phyloP scores from a whole-genome alignment of 2,888 invertebrate species.

The Pilophorus perplexus region DNA sequence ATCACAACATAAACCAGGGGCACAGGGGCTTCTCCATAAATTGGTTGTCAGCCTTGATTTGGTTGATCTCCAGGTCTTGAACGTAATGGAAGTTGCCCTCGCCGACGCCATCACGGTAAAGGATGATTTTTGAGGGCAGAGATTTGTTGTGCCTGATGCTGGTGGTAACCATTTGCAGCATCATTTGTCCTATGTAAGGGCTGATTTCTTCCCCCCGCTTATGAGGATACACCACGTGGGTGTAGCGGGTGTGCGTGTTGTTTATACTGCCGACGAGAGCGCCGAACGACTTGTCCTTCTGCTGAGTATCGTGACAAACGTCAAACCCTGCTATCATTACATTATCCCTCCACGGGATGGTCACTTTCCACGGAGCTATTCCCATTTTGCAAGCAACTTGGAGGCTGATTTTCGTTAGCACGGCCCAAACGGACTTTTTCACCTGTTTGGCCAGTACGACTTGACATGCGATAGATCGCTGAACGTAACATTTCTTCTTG shows the following conservation, averaged over 20 bases:
- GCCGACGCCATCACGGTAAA: constrained; percentile 92
- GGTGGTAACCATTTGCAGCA: too few species aligned
- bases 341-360: constrained; percentile 60
- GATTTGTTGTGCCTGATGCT: constrained; percentile 55
- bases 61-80: constrained; percentile 67
- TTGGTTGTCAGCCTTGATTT: constrained; percentile 50
- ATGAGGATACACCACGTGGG: constrained; percentile 70
- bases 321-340: constrained; percentile 84
- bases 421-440: constrained; percentile 67
- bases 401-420: constrained; percentile 88
- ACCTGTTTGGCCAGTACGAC: constrained; percentile 55
- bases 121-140: constrained; percentile 69
- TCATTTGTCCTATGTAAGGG: constrained; percentile 60
- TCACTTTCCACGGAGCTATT: constrained; percentile 82
- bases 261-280: constrained; percentile 56
- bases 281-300: constrained; percentile 57
- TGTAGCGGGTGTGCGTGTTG: constrained; percentile 59
- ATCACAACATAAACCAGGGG: constrained; percentile 76
- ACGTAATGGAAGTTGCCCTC: constrained; percentile 86
- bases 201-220: constrained; percentile 74
- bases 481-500: constrained; percentile 81
- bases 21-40: background rate
- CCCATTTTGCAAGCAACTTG: constrained; percentile 92
- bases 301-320: constrained; percentile 78
- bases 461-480: constrained; percentile 61